Base-by-base conservation (phyloP, 2,888 invertebrate species). In the Eristalinus sepulchralis region DNA sequence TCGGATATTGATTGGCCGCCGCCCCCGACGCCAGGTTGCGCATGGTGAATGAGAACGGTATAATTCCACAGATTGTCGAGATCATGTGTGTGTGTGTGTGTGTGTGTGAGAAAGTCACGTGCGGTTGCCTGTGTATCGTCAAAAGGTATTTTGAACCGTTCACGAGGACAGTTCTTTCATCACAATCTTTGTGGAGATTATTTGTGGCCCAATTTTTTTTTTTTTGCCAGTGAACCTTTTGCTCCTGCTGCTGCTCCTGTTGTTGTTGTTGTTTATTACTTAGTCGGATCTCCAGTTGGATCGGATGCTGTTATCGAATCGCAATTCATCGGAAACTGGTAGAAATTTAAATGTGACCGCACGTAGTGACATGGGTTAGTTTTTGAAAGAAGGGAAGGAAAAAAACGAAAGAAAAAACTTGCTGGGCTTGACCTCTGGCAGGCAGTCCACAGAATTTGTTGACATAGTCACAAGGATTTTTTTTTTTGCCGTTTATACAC, bases 1-100 rank as follows among this genome's bases (percentile, higher is more conserved):
- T 67, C 47, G 66, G 67, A 36, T 79, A 79, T 60, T 71, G 71
- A 71, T 72, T 72, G 64, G 47, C 17, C 24, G 47, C 17, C 24
- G 33, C 57, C 47, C 31, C 33, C 78, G 47, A 33, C 64, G 34
- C 9, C 13, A 20, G 59, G n/a, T 66, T 22, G 34, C 36, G 55
- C 70, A 39, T 17, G 63, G 5, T 11, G 20, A 57, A 34, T 17
- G 34, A 27, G 36, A 64, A 57, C 33, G 53, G 34, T 63, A 27
- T 64, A 73, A 73, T 73, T 60, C 20, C 20, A 55, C 55, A 36
- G 66, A 33, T 70, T 68, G 68, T 4, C 59, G 24, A 53, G 39
- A 53, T 13, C 53, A 24, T 24, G 24, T 57, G 20, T n/a, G 22
- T 47, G 47, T n/a, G 47, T 20, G 8, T 31, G 27, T 60, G 24